Evolutionary conservation across 2,888 invertebrate species (phyloP).

Genomic region (Aquatica leii): DNA sequence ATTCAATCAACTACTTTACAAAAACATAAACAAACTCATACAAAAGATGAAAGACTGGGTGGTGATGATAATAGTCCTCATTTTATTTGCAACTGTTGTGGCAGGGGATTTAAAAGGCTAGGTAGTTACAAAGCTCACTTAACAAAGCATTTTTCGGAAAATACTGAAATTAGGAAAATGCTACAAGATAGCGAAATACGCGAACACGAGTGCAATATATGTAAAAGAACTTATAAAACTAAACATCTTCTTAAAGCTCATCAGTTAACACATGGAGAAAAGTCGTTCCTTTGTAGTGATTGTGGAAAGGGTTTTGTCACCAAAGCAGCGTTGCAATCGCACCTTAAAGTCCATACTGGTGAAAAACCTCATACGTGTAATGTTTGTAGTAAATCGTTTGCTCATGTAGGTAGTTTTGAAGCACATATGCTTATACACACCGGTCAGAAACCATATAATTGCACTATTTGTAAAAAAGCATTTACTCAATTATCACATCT

Average conservation of each 20-base stretch:
- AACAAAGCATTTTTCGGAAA: conserved; percentile 20
- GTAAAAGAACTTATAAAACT: conserved; percentile 38
- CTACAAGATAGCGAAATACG: conserved; percentile 6
- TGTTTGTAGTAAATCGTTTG: conserved; percentile 50
- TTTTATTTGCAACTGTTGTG: conserved; percentile 38
- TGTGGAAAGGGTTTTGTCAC: conserved; percentile 45
- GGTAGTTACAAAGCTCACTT: conserved; percentile 30
- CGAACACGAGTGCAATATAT: conserved; percentile 33
- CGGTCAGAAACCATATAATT: conserved; percentile 58
- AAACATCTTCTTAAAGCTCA: conserved; percentile 40
- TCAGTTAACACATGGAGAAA: conserved; percentile 41
- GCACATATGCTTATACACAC: conserved; percentile 55
- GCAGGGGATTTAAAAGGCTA: conserved; percentile 34
- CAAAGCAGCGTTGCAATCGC: conserved; percentile 50
- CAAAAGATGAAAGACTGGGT: conserved; percentile 28
- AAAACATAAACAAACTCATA: conserved; percentile 55
- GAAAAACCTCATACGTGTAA: conserved; percentile 49
- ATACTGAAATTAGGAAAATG: conserved; percentile 8
- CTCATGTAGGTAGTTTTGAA: conserved; percentile 44
- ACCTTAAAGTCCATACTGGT: conserved; percentile 46
- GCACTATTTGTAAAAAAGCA: conserved; percentile 56
- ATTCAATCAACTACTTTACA: conserved; percentile 34
- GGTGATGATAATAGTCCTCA: conserved; percentile 49
- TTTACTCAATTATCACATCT: conserved; percentile 52
- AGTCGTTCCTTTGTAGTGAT: conserved; percentile 45